Percentiles rank a stretch among this genome's conserved stretches.
These are phyloP conservation scores for Cryptocheilus praepositus DNA, from an alignment of 2,888 invertebrate genomes.

Conservation along the genomic window DNA sequence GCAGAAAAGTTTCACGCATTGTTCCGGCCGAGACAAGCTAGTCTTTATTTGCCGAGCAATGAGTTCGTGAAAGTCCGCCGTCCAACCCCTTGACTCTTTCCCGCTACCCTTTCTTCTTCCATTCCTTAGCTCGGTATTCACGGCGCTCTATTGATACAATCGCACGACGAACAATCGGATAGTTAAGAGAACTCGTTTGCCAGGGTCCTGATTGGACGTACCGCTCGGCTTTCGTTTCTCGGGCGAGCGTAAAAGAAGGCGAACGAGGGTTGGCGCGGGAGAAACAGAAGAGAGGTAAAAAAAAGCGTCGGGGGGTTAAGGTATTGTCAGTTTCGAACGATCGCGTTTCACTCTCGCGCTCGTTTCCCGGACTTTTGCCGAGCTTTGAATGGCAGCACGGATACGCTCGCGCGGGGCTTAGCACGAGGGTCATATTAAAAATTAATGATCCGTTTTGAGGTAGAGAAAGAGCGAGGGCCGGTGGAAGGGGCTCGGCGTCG, in stretches of 20 bases:
- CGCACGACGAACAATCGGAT: slow-evolving; percentile 14
- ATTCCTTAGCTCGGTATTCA: slow-evolving; percentile 2
- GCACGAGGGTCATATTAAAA: too few species aligned
- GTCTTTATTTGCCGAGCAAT: slow-evolving; percentile 13
- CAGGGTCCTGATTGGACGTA: slow-evolving; percentile 4
- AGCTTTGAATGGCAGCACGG: too few species aligned
- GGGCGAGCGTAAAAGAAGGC: neutral
- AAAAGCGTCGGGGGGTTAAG: neutral
- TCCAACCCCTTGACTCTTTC: neutral
- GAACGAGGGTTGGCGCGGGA: neutral
- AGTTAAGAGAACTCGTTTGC: slow-evolving; percentile 10
- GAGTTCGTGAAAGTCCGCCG: neutral
- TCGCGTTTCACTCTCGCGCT: too few species aligned
- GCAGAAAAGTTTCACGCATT: slow-evolving; percentile 3
- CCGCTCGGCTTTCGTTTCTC: neutral
- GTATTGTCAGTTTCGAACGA: too few species aligned
- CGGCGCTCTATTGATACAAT: slow-evolving; percentile 8
- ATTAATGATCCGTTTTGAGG: too few species aligned
- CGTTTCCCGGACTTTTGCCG: too few species aligned
- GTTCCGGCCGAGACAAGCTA: slow-evolving; percentile 13
- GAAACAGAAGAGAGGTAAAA: neutral
- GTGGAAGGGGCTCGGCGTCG: too few species aligned
- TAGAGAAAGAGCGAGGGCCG: too few species aligned
- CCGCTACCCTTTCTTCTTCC: neutral
- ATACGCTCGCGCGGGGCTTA: too few species aligned